Percentiles rank a stretch among this genome's conserved stretches.
These are phyloP conservation scores for Acrobasis consociella DNA, from an alignment of 2,888 invertebrate species.

Conservation along the genomic window DNA sequence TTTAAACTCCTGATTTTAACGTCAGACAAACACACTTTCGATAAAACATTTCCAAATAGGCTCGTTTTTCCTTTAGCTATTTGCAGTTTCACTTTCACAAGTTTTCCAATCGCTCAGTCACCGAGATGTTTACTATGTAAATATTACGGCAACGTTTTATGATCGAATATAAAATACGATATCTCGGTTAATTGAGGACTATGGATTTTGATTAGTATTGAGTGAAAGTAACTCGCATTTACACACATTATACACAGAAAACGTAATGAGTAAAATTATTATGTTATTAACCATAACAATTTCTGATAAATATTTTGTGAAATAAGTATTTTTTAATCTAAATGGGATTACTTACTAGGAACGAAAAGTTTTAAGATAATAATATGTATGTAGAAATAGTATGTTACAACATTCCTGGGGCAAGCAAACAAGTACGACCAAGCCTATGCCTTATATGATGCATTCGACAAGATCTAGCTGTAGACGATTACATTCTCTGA, in stretches of 20 bases:
- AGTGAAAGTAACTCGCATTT: background rate
- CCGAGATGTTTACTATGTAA: slow-evolving; percentile 35
- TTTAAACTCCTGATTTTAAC: background rate
- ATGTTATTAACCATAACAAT: too few species aligned
- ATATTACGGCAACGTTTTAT: slow-evolving; percentile 29
- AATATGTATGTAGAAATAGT: background rate
- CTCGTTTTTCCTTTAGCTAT: slow-evolving; percentile 63
- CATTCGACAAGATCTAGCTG: background rate
- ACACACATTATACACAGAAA: too few species aligned
- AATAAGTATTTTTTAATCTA: too few species aligned
- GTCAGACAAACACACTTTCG: background rate
- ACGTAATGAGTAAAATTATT: too few species aligned
- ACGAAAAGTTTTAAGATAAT: background rate
- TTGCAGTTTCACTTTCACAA: slow-evolving; percentile 67
- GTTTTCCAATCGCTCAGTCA: slow-evolving; percentile 42
- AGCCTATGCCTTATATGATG: slow-evolving; percentile 3
- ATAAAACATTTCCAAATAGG: slow-evolving; percentile 31
- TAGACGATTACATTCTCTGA: background rate
- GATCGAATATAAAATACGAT: slow-evolving; percentile 1
- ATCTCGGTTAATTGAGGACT: slow-evolving; percentile 18
- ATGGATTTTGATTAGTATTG: background rate
- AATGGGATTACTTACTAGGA: background rate
- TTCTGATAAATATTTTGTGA: too few species aligned
- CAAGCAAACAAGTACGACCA: background rate
- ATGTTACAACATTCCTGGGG: background rate